These are phyloP conservation scores for Pedetes capensis DNA, from an alignment of 2,113 vertebrate genomes.

Conservation along the genomic window DNA sequence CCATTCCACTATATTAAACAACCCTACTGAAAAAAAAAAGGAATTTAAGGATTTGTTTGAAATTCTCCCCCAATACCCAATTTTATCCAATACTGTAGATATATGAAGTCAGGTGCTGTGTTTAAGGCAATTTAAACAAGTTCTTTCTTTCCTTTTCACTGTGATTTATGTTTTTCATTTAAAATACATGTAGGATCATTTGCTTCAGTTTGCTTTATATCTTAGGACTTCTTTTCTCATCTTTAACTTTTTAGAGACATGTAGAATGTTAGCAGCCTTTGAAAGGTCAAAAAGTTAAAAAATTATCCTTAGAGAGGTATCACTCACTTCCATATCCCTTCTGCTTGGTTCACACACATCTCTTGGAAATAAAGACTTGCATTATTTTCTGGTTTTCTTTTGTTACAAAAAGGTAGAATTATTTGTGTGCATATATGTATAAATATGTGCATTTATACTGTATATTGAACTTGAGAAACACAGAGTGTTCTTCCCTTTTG, in stretches of 20 bases:
- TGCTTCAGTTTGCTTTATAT: neutral
- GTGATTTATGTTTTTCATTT: constrained; percentile 16
- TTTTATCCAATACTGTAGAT: neutral
- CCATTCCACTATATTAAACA: neutral
- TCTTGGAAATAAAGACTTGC: neutral
- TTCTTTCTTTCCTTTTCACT: neutral
- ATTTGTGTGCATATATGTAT: neutral
- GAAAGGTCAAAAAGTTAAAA: neutral
- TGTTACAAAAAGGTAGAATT: neutral
- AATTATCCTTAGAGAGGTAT: neutral
- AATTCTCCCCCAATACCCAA: neutral
- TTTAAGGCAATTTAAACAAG: neutral
- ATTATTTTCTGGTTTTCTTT: neutral
- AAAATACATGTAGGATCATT: neutral
- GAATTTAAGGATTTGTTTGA: neutral
- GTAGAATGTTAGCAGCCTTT: neutral
- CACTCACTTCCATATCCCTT: neutral
- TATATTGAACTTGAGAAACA: too few relatives aligned
- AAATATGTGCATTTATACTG: neutral
- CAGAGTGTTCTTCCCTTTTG: too few relatives aligned
- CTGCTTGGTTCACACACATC: neutral
- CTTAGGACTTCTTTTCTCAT: neutral
- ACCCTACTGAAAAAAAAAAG: neutral
- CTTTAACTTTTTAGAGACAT: neutral
- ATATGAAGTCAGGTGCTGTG: neutral